These are phyloP conservation scores for Meriones psammophilus DNA, from an alignment of 2,797 vertebrate species.

Conservation along the genomic window DNA sequence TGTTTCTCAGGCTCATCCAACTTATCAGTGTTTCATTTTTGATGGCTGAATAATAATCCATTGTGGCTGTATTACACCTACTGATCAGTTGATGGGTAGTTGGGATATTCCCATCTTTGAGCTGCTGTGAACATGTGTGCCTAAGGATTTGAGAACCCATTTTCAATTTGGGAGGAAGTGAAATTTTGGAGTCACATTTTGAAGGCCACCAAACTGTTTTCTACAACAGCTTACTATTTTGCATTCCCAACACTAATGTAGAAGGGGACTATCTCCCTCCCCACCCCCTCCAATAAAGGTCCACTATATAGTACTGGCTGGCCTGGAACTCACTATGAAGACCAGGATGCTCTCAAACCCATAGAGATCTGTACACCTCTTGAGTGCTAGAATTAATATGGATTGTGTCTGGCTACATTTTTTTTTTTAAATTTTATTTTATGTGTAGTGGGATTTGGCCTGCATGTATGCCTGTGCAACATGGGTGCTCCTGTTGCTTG, in stretches of 20 bases:
- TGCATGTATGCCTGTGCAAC: too few species aligned
- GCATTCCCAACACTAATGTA: not conserved
- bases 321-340: not conserved
- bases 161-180: not conserved
- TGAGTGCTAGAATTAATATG: not conserved
- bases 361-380: not conserved
- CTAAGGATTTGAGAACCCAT: not conserved
- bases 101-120: not conserved
- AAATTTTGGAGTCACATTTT: not conserved
- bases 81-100: not conserved
- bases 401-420: not conserved
- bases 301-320: not conserved
- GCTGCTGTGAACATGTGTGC: not conserved
- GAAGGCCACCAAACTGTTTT: not conserved
- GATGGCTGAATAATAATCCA: not conserved
- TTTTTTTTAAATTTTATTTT: too few species aligned
- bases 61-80: not conserved
- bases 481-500: too few species aligned
- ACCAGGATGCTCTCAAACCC: not conserved
- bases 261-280: not conserved
- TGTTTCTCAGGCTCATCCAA: not conserved
- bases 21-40: not conserved
- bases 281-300: not conserved
- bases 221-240: not conserved
- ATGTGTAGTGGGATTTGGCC: too few species aligned